Percentiles rank a stretch among this genome's conserved stretches.
Conservation (phyloP, 2,888 invertebrate genomes). For the Flabesymbios commensalis region DNA sequence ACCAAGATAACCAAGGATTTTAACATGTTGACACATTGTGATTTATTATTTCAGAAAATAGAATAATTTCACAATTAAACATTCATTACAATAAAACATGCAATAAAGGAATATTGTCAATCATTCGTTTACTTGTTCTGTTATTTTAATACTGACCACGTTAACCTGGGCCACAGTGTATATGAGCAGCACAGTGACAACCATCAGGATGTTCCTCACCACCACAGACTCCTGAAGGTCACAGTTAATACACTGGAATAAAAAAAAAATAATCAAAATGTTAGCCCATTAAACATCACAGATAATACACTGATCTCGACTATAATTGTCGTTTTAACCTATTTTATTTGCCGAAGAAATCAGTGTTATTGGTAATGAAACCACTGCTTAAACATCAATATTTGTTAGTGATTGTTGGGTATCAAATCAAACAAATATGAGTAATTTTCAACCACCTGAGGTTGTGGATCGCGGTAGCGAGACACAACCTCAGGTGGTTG, state of each 20-base stretch:
- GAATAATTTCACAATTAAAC: not conserved
- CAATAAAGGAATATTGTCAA: no score
- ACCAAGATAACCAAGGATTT: not conserved
- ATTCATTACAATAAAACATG: not conserved
- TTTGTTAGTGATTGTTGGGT: no score
- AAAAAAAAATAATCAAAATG: not conserved
- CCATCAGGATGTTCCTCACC: constrained; percentile 81
- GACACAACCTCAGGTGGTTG: no score
- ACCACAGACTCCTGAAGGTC: constrained; percentile 81
- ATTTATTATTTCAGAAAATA: not conserved
- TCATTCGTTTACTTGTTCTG: not conserved
- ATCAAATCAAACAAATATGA: no score
- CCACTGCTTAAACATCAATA: no score
- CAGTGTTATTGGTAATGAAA: no score
- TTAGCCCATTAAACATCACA: no score
- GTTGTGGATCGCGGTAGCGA: no score
- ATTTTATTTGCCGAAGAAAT: no score
- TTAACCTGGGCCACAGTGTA: constrained; percentile 91
- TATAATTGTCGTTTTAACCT: no score
- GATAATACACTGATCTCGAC: no score
- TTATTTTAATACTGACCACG: constrained; percentile 72
- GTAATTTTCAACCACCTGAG: no score
- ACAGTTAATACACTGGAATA: constrained; percentile 76
- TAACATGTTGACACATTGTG: not conserved
- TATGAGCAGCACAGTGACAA: constrained; percentile 82